Percentiles rank a stretch among this genome's conserved stretches.
These are phyloP conservation scores for Drosophila parabipectinata DNA, from an alignment of 1,140 invertebrate genomes.

Conservation along the genomic window DNA sequence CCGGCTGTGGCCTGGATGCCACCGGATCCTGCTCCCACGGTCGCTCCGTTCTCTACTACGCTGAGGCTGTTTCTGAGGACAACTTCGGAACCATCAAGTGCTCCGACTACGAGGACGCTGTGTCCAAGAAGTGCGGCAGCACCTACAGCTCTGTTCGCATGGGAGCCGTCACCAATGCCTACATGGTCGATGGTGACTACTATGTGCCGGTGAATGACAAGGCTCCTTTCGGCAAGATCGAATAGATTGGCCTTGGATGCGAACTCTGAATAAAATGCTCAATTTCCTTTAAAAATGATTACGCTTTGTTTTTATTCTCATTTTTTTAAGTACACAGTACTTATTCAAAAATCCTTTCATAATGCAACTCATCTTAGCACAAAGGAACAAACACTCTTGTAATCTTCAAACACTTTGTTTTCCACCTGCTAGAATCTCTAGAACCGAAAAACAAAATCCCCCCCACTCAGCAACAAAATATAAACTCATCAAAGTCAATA, in stretches of 20 bases:
- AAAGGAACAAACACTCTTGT: neutral
- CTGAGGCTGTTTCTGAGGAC: slow-evolving; percentile 81
- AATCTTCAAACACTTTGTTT: slow-evolving; percentile 1
- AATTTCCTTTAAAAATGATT: neutral
- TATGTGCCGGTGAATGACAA: slow-evolving; percentile 73
- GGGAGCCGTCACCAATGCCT: slow-evolving; percentile 78
- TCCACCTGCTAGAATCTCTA: neutral
- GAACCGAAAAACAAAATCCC: neutral
- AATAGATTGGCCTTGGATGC: slow-evolving; percentile 18
- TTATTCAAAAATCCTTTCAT: too few species aligned
- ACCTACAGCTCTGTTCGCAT: slow-evolving; percentile 74
- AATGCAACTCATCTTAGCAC: too few species aligned
- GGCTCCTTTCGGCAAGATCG: slow-evolving; percentile 83
- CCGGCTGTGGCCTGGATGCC: slow-evolving; percentile 85
- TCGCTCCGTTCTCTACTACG: slow-evolving; percentile 86
- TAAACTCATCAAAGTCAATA: neutral
- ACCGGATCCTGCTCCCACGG: slow-evolving; percentile 84
- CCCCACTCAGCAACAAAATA: slow-evolving; percentile 8
- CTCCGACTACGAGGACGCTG: slow-evolving; percentile 55
- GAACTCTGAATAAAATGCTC: slow-evolving; percentile 13
- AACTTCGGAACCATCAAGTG: slow-evolving; percentile 65
- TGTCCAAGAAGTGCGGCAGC: slow-evolving; percentile 56
- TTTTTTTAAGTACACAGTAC: too few species aligned
- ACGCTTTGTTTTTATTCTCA: too few species aligned
- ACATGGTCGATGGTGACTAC: slow-evolving; percentile 76